Evolutionary conservation across 2,888 invertebrate species (phyloP).

Genomic region (Anoncus sp.): DNA sequence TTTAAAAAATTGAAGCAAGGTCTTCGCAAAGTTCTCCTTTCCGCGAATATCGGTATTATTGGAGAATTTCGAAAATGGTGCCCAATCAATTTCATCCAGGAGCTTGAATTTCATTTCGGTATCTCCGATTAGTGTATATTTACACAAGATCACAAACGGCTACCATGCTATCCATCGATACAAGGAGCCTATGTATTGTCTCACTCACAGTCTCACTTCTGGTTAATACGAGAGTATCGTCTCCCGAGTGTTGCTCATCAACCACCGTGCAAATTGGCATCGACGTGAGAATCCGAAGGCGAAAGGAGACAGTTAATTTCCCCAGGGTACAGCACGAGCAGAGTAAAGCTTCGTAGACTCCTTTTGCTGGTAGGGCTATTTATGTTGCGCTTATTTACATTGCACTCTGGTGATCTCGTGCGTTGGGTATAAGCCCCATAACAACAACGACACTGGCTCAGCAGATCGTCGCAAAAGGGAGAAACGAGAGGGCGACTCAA

Average conservation of each 20-base stretch:
- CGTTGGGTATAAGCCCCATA: neutral
- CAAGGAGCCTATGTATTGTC: neutral
- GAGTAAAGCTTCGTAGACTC: conserved; percentile 57
- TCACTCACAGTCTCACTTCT: neutral
- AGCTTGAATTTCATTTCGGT: neutral
- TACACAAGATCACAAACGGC: no score
- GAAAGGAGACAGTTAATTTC: conserved; percentile 70
- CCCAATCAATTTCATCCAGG: neutral
- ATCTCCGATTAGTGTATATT: no score
- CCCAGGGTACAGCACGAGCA: conserved; percentile 66
- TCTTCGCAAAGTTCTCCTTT: neutral
- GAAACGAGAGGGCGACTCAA: neutral
- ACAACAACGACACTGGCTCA: neutral
- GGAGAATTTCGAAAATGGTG: no score
- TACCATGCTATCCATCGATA: neutral
- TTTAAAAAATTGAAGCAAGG: no score
- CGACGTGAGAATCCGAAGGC: conserved; percentile 56
- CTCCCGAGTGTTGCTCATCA: conserved; percentile 65
- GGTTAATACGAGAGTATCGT: conserved; percentile 43
- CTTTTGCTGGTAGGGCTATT: conserved; percentile 4
- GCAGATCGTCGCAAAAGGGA: conserved; percentile 18
- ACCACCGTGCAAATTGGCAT: conserved; percentile 70
- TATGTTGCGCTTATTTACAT: conserved; percentile 35
- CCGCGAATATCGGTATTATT: neutral
- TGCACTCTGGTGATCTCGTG: conserved; percentile 31